These are phyloP conservation scores for Scophthalmus maximus DNA, from an alignment of 2,113 vertebrate genomes.

Conservation along the genomic window DNA sequence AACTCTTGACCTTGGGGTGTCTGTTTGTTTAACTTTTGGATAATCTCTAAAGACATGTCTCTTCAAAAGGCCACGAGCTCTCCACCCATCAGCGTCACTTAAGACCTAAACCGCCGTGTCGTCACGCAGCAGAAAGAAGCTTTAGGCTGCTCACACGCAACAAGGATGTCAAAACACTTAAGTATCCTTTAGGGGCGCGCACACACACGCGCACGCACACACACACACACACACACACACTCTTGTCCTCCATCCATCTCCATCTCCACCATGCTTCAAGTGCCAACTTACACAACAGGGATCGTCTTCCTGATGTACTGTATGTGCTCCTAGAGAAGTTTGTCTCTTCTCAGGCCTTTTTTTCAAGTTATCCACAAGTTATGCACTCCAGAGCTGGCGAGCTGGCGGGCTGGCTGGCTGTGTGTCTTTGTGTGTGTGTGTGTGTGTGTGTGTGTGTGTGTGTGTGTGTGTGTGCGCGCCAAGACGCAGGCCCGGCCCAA, in stretches of 20 bases:
- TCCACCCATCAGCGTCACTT: conserved; percentile 19
- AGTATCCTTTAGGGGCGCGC: conserved; percentile 10
- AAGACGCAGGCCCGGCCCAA: no score
- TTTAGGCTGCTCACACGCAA: conserved; percentile 43
- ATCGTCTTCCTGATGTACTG: conserved; percentile 45
- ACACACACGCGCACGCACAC: not conserved
- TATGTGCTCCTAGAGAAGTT: conserved; percentile 42
- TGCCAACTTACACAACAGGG: conserved; percentile 64
- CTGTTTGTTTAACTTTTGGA: conserved; percentile 51
- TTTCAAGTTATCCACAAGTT: no score
- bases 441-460: conserved; percentile 12
- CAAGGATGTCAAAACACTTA: not conserved
- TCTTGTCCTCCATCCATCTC: conserved; percentile 42
- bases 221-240: no score
- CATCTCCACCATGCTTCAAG: conserved; percentile 38
- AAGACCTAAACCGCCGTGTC: conserved; percentile 39
- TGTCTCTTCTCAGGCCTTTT: conserved; percentile 55
- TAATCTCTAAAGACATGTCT: conserved; percentile 55
- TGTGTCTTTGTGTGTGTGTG: conserved; percentile 6
- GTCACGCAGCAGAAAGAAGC: conserved; percentile 28
- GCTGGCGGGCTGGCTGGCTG: no score
- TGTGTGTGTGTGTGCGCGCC: no score
- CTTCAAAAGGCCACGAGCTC: conserved; percentile 52
- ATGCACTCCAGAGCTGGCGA: conserved; percentile 15
- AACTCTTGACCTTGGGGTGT: conserved; percentile 49